phyloP scores from a whole-genome alignment of 1,140 invertebrate species.

The Neodiprion pinetum region DNA sequence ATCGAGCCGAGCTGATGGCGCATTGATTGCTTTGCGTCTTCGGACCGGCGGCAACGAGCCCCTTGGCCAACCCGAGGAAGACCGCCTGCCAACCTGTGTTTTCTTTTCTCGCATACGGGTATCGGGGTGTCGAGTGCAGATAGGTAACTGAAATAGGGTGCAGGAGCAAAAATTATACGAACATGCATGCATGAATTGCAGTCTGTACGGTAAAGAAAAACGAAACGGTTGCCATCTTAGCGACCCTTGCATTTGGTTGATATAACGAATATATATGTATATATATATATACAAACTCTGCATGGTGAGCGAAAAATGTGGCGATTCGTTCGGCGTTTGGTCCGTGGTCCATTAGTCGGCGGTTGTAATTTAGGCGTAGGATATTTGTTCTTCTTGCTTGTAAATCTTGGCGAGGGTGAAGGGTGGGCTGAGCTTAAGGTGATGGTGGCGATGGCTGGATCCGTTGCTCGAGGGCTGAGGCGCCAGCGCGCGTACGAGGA shows the following conservation, averaged over 20 bases:
- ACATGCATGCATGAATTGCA: too few relatives aligned
- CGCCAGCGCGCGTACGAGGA: conserved; percentile 44
- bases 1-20: background rate
- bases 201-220: too few relatives aligned
- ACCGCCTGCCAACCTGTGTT: too few relatives aligned
- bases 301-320: background rate
- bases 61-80: too few relatives aligned
- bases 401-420: conserved; percentile 49
- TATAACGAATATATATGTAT: too few relatives aligned
- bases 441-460: conserved; percentile 9
- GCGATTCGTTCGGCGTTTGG: background rate
- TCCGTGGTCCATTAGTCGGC: conserved; percentile 47
- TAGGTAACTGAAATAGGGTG: too few relatives aligned
- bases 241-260: too few relatives aligned
- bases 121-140: too few relatives aligned
- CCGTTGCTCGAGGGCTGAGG: conserved; percentile 4
- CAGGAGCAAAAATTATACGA: too few relatives aligned
- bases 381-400: conserved; percentile 59
- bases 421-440: conserved; percentile 2
- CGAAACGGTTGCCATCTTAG: too few relatives aligned
- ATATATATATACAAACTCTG: too few relatives aligned
- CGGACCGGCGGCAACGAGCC: background rate
- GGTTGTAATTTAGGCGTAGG: conserved; percentile 52
- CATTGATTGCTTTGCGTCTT: conserved; percentile 3
- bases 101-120: too few relatives aligned